Base-by-base conservation (phyloP, 2,888 invertebrate species). In the Heteropelma amictum region DNA sequence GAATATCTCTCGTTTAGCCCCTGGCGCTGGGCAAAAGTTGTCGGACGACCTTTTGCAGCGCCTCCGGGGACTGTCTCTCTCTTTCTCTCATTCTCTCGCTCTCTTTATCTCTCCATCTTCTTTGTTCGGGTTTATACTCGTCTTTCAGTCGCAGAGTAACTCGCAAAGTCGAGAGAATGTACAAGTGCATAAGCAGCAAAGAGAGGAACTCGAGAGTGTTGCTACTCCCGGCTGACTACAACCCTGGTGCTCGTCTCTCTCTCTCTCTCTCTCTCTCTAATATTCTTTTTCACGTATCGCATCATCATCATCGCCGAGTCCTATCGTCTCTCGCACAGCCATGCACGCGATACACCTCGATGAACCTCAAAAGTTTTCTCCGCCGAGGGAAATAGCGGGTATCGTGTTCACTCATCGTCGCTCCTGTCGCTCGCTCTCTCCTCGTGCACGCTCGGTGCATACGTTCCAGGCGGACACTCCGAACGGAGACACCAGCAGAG, bases 11-110 rank as follows among this genome's bases (percentile, higher is more conserved):
- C 30, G 54, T 60, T 68, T 54, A 42, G 64, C 60, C 45, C 63
- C 58, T 49, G 45, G 56, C 64, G 64, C 69, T 14, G 58, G 40
- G 63, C 61, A 73, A 56, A 73, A 49, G 53, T 74, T 51, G 49
- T 51, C 47, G 28, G 56, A 51, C 73, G 54, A 56, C 40, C n/a
- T n/a, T 58, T 42, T 17, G 60, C 17, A 65, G 51, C 56, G 65
- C 67, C 60, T 67, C 47, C 45, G 7, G 72, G 72, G 60, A 61
- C 58, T 30, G 28, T 30, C 21, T 38, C 23, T 38, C 35, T 40
- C 40, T 28, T 17, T 45, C 42, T n/a, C 14, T 6, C 58, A 23
- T 40, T 28, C 5, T 26, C 26, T 14, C 40, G n/a, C n/a, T n/a
- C n/a, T n/a, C n/a, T n/a, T n/a, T n/a, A n/a, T n/a, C n/a, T n/a